Base-by-base conservation (phyloP, 2,888 invertebrate species). In the Mantis religiosa region DNA sequence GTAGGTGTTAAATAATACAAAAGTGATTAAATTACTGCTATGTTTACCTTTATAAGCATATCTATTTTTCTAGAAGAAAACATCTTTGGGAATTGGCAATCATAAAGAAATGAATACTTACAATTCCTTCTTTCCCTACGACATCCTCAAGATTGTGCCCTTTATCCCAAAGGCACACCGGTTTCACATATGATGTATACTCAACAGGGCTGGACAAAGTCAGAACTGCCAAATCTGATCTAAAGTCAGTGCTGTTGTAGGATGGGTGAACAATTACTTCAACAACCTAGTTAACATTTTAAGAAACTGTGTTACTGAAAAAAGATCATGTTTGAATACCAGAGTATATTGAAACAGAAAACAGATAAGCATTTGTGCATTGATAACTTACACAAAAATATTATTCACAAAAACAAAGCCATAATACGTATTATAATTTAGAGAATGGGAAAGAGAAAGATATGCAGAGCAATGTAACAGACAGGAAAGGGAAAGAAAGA, bases 161-260 rank as follows among this genome's bases (percentile, higher is more conserved):
- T 47, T 94, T 94, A 0, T 94, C 94, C 95, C 95, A 95, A n/a
- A 96, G 93, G 91, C 96, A 96, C 15, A 95, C 94, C 0, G 96
- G 95, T 41, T 94, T 93, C 84, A 96, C 95, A 91, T 93, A 94
- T 90, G 94, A 94, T 0, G 94, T 94, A 92, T 94, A 95, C 14
- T 93, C 92, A 0, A 94, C 94, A 0, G 93, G 91, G 84, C 94
- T 94, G 0, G 93, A 92, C 81, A 96, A 92, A 81, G 93, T 93
- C 88, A 96, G 92, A n/a, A 96, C 93, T 1, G 95, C 95, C 81
- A 95, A 92, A 91, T 96, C 96, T 0, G 94, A 94, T 90, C 94
- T 94, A 91, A 94, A 95, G 0, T 94, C 94, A 0, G 94, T 93
- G 34, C 94, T 93, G 91, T 94, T 94, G 93, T 95, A 95, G 28